Percentiles rank a stretch among this genome's conserved stretches.
phyloP scores from a whole-genome alignment of 2,113 vertebrate species.

The Centrocercus urophasianus region DNA sequence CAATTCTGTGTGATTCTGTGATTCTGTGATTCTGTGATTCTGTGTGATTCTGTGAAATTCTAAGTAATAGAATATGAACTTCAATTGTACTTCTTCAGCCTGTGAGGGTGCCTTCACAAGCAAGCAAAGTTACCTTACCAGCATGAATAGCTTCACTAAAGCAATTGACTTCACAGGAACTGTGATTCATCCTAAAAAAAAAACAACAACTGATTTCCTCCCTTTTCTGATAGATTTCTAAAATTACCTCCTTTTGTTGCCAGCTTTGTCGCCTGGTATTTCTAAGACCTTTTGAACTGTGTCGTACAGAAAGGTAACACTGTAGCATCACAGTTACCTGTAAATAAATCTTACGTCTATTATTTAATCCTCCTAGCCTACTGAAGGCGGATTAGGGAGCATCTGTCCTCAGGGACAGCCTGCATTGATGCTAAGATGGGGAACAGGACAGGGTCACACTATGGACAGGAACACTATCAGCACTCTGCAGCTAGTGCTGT shows the following conservation, averaged over 20 bases:
- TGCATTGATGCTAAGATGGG: slow-evolving; percentile 34
- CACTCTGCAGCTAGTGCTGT: not conserved
- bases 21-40: too few species aligned
- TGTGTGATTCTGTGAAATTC: not conserved
- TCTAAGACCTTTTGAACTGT: slow-evolving; percentile 38
- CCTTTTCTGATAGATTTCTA: not conserved
- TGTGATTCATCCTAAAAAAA: not conserved
- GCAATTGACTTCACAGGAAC: not conserved
- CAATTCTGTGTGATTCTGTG: too few species aligned
- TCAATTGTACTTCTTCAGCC: not conserved
- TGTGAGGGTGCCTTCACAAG: not conserved
- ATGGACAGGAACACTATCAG: slow-evolving; percentile 62
- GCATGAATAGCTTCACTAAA: not conserved
- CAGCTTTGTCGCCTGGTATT: not conserved
- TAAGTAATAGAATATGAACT: not conserved
- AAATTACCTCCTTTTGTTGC: not conserved
- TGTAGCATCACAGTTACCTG: slow-evolving; percentile 39
- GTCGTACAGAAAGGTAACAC: slow-evolving; percentile 30
- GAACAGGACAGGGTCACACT: slow-evolving; percentile 39
- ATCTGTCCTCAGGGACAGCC: not conserved
- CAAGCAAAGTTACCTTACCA: not conserved
- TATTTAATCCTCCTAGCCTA: slow-evolving; percentile 58
- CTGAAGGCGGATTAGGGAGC: slow-evolving; percentile 24
- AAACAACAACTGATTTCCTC: not conserved
- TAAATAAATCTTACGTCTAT: slow-evolving; percentile 71